Evolutionary conservation across 2,888 invertebrate species (phyloP).

Genomic region (Germaria angustata): DNA sequence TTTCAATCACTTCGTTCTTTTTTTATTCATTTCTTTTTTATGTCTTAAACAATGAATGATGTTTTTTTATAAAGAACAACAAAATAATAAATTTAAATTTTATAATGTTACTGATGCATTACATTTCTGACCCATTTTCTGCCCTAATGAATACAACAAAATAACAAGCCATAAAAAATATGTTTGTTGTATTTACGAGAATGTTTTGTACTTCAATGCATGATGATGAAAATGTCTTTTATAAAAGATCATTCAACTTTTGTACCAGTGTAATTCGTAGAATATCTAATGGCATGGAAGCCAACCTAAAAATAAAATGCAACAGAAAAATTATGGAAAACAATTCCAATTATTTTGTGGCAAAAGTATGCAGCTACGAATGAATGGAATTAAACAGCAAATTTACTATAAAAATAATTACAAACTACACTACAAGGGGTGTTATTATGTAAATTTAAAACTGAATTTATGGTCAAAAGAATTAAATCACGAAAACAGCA

Average conservation of each 20-base stretch:
- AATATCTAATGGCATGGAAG: slow-evolving; percentile 27
- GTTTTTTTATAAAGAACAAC: slow-evolving; percentile 14
- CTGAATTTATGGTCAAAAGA: too few relatives aligned
- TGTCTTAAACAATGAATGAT: slow-evolving; percentile 29
- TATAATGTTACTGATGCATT: slow-evolving; percentile 53
- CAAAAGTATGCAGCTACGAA: not conserved
- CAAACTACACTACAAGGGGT: not conserved
- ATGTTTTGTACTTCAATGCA: not conserved
- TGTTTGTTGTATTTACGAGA: not conserved
- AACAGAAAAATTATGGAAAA: slow-evolving; percentile 14
- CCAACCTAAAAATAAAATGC: slow-evolving; percentile 21
- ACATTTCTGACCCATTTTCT: slow-evolving; percentile 57
- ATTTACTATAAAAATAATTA: not conserved
- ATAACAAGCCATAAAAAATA: not conserved
- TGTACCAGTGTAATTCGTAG: not conserved
- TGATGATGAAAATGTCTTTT: slow-evolving; percentile 21
- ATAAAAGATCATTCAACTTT: slow-evolving; percentile 55
- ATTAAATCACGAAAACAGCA: too few relatives aligned
- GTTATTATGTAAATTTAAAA: not conserved
- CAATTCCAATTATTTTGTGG: slow-evolving; percentile 24
- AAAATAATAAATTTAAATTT: slow-evolving; percentile 42
- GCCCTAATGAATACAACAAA: slow-evolving; percentile 29
- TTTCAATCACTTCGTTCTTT: not conserved
- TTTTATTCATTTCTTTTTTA: not conserved
- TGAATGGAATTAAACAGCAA: slow-evolving; percentile 3